Conservation (phyloP, 2,888 invertebrate genomes). For the Scrobipalpa costella region DNA sequence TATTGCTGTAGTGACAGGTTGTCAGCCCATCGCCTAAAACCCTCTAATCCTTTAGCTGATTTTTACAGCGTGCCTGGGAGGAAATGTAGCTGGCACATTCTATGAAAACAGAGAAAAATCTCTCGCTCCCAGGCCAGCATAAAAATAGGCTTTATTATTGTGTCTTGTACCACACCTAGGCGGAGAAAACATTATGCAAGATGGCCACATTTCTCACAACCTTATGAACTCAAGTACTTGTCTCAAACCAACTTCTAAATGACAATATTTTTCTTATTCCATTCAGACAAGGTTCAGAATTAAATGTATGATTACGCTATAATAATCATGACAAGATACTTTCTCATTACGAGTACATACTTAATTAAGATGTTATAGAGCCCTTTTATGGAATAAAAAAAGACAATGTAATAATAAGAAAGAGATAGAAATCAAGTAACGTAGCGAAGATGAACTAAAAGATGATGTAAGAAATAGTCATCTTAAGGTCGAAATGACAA, state of each 20-base stretch:
- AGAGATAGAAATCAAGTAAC: not conserved
- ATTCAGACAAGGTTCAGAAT: not conserved
- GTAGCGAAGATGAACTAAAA: not conserved
- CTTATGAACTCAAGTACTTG: slow-evolving; percentile 52
- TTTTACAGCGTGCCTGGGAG: too few species aligned
- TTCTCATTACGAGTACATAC: slow-evolving; percentile 18
- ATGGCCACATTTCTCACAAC: slow-evolving; percentile 62
- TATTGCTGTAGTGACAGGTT: too few species aligned
- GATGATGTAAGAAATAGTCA: not conserved
- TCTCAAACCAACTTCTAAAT: slow-evolving; percentile 27
- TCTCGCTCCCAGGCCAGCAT: too few species aligned
- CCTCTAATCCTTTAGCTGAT: too few species aligned
- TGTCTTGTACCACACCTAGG: slow-evolving; percentile 5
- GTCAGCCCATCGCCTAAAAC: too few species aligned
- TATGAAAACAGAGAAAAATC: too few species aligned
- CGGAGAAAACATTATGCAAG: slow-evolving; percentile 49
- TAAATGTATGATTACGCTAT: not conserved
- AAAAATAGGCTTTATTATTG: too few species aligned
- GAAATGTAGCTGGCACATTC: too few species aligned
- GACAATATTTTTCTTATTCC: slow-evolving; percentile 1
- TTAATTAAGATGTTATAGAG: slow-evolving; percentile 14
- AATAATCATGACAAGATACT: slow-evolving; percentile 27
- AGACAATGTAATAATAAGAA: not conserved
- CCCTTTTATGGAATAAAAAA: not conserved
- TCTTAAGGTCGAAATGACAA: not conserved